Percentiles rank a stretch among this genome's conserved stretches.
These are phyloP conservation scores for Eupristina koningsbergeri DNA, from an alignment of 1,140 invertebrate genomes.

Conservation along the genomic window DNA sequence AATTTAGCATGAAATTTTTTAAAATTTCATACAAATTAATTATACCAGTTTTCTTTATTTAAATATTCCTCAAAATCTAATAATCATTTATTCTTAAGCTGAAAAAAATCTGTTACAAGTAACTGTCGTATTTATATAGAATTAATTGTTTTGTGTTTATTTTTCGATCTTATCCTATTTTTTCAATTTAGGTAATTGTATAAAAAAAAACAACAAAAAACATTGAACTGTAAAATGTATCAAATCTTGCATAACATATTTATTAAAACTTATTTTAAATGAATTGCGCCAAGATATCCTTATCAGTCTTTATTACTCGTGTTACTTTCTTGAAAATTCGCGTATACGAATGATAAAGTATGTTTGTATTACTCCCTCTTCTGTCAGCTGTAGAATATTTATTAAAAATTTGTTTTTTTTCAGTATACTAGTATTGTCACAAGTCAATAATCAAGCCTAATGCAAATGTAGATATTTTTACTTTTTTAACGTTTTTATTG, in stretches of 20 bases:
- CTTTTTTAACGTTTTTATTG: not conserved
- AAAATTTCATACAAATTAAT: not conserved
- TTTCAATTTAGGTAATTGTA: too few relatives aligned
- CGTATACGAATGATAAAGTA: too few relatives aligned
- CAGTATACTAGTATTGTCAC: not conserved
- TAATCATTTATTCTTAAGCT: not conserved
- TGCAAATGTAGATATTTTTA: too few relatives aligned
- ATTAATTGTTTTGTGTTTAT: not conserved
- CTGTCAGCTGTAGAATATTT: not conserved
- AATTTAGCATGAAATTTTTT: not conserved
- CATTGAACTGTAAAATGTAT: not conserved
- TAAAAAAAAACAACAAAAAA: not conserved
- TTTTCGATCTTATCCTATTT: not conserved
- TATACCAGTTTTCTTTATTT: not conserved
- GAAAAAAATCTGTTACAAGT: not conserved
- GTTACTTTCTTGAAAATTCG: not conserved
- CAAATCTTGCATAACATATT: constrained; percentile 9
- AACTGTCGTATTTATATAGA: not conserved
- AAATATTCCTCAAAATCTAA: too few relatives aligned
- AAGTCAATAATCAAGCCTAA: not conserved
- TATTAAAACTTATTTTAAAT: too few relatives aligned
- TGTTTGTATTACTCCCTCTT: not conserved
- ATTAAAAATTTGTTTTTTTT: not conserved
- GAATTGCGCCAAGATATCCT: not conserved
- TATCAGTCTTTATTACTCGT: not conserved